Base-by-base conservation (phyloP, 2,888 invertebrate species). In the Mythimna pallens region DNA sequence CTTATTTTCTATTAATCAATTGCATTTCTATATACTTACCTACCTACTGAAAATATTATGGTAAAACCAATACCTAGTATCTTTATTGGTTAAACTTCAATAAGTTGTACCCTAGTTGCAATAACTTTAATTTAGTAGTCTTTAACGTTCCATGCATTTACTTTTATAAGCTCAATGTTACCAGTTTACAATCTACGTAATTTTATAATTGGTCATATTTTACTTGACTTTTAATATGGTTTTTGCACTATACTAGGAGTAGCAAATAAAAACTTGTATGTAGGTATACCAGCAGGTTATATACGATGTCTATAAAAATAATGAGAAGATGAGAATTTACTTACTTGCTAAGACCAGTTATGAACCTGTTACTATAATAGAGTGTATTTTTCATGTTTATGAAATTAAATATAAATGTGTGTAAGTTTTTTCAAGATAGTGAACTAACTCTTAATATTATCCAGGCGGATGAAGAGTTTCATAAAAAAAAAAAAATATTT, bases 271-370 rank as follows among this genome's bases (percentile, higher is more conserved):
- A 70, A 34, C 70, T 9, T 34, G 17, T 25, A 14, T 0, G 14
- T 34, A 70, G 12, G 25, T 25, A 17, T 58, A 73, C 30, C 20
- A 43, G 34, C 66, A 30, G 34, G 67, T 66, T 76, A n/a, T 14
- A 47, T 6, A 20, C 50, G 47, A 52, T 30, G 20, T 12, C 50
- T 58, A 75, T 30, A 40, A 73, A 76, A 52, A 52, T 65, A 55
- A 40, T 22, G 14, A 67, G 36, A 61, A 61, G n/a, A 61, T 50
- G 36, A 3, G 10, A 61, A 47, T 54, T 66, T 47, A 67, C 36
- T 66, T 47, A 67, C 36, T 66, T 76, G 14, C 20, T 65, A 9
- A 20, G 40, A 50, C 34, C 3, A 34, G 7, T 14, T 54, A 40
- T 74, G 40, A 55, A 75, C 47, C 69, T 30, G 54, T 61, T 59